phyloP scores from a whole-genome alignment of 2,797 vertebrate genomes.

The Anableps anableps region DNA sequence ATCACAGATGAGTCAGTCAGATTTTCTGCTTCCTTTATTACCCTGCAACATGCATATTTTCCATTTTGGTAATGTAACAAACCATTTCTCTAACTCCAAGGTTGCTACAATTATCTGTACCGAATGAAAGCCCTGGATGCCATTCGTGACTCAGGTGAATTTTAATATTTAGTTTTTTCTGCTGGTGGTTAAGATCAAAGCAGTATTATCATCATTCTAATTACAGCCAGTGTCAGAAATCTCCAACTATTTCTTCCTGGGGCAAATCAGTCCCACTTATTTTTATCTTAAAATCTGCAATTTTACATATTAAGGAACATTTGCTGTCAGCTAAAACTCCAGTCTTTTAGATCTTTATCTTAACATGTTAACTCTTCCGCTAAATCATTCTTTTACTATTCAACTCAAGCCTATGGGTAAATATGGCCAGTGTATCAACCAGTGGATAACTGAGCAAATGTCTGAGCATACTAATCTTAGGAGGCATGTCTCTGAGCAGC shows the following conservation, averaged over 20 bases:
- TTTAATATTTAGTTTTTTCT: neutral
- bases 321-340: neutral
- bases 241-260: neutral
- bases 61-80: neutral
- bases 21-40: neutral
- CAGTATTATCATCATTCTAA: neutral
- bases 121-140: constrained; percentile 97
- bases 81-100: constrained; percentile 68
- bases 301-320: neutral
- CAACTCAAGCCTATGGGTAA: neutral
- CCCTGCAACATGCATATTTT: neutral
- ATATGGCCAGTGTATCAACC: neutral
- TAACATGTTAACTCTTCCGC: neutral
- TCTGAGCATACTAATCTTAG: neutral
- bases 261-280: neutral
- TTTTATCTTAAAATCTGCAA: neutral
- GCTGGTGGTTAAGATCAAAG: neutral
- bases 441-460: neutral
- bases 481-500: neutral
- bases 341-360: neutral
- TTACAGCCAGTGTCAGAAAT: neutral
- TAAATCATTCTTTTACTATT: neutral
- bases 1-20: constrained; percentile 78
- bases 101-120: constrained; percentile 94
- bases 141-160: constrained; percentile 89